A percentile compares a stretch with the other conserved stretches of the same genome.
These are phyloP conservation scores for Bujurquina vittata DNA, from an alignment of 2,113 vertebrate genomes.

Conservation along the genomic window DNA sequence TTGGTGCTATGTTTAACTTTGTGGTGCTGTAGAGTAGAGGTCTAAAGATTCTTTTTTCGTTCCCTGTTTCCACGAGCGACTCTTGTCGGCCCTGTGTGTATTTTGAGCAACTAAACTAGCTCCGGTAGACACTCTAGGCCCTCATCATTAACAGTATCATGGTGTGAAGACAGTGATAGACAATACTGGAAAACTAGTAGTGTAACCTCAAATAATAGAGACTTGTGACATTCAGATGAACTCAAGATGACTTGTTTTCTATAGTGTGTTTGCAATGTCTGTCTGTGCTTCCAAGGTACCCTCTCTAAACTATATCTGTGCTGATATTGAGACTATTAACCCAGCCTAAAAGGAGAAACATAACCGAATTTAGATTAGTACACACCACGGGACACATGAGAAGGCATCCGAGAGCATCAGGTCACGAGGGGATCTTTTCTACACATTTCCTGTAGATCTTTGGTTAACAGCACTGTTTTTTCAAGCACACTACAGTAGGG, in stretches of 20 bases:
- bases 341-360: constrained; percentile 63
- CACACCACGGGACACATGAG: constrained; percentile 35
- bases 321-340: constrained; percentile 65
- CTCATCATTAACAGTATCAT: constrained; percentile 71
- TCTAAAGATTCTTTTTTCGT: constrained; percentile 50
- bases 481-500: constrained; percentile 75
- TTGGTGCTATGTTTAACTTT: constrained; percentile 85
- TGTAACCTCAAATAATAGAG: constrained; percentile 75
- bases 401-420: constrained; percentile 55
- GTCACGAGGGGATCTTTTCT: constrained; percentile 51
- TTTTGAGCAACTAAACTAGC: constrained; percentile 63
- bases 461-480: constrained; percentile 71
- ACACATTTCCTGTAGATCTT: constrained; percentile 65
- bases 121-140: constrained; percentile 68
- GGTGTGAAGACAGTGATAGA: constrained; percentile 74
- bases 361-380: constrained; percentile 66
- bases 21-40: constrained; percentile 84
- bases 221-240: constrained; percentile 72
- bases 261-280: constrained; percentile 75
- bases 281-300: constrained; percentile 82
- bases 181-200: constrained; percentile 71
- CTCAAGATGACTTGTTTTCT: constrained; percentile 74
- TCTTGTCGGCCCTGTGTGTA: constrained; percentile 64
- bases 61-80: constrained; percentile 63
- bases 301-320: constrained; percentile 76